Conservation (phyloP, 1,140 invertebrate genomes). For the Brachionus asplanchnoidis region DNA sequence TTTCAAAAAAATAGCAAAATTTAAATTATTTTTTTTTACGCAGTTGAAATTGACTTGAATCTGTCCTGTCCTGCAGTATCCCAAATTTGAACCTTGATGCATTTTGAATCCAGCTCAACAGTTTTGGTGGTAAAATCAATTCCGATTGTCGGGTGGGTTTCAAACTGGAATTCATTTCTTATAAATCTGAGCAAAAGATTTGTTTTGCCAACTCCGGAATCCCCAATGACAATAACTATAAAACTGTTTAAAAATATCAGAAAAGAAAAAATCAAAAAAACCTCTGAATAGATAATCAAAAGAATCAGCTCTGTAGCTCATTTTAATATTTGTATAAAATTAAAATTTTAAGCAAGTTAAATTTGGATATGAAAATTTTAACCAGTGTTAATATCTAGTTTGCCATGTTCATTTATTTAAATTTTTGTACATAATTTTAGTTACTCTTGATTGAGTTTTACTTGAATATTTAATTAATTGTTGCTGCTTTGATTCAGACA, state of each 20-base stretch:
- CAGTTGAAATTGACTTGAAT: conserved; percentile 83
- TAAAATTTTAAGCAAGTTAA: background rate
- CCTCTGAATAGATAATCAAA: background rate
- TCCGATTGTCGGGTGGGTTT: conserved; percentile 99
- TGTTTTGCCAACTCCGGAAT: conserved; percentile 98
- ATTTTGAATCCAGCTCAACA: conserved; percentile 55
- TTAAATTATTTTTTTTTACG: conserved; percentile 67
- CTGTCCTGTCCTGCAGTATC: conserved; percentile 86
- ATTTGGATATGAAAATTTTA: background rate
- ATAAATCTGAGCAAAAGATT: conserved; percentile 97
- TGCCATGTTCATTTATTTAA: background rate
- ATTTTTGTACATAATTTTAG: background rate
- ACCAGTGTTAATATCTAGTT: background rate
- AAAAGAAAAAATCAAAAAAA: background rate
- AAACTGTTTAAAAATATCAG: conserved; percentile 28
- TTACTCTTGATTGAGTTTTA: background rate
- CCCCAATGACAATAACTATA: conserved; percentile 96
- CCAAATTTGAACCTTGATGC: conserved; percentile 73
- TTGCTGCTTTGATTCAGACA: background rate
- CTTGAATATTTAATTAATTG: background rate
- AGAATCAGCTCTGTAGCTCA: background rate
- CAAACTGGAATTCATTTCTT: conserved; percentile 99
- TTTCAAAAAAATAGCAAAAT: conserved; percentile 61
- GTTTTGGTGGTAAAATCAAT: conserved; percentile 92
- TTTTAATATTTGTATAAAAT: background rate